These are phyloP conservation scores for Cassiopea andromeda DNA, from an alignment of 30 jellyfish, hydroid and myxozoan genomes.

Conservation along the genomic window DNA sequence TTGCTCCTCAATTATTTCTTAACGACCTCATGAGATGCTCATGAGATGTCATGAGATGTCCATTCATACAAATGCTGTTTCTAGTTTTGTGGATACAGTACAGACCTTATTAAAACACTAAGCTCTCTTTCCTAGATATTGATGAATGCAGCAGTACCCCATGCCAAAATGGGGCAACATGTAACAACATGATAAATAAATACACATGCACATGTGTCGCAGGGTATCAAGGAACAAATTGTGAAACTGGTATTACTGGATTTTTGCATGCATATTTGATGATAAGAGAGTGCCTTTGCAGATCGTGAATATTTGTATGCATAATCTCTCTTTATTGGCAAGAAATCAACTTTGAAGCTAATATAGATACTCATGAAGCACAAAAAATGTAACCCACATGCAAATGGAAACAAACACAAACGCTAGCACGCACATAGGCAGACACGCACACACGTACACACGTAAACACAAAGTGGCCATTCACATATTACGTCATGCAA, in stretches of 20 bases:
- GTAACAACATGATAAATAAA: constrained; percentile 33
- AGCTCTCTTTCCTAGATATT: neutral
- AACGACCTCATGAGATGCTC: no score
- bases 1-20: no score
- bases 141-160: constrained; percentile 48
- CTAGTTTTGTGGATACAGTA: no score
- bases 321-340: no score
- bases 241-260: constrained; percentile 7
- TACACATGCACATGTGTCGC: constrained; percentile 35
- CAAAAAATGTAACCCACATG: neutral
- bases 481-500: neutral
- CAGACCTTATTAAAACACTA: no score
- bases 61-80: no score
- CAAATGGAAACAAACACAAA: neutral
- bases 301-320: no score
- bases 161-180: constrained; percentile 38
- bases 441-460: neutral
- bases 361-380: no score
- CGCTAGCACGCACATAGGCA: neutral
- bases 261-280: neutral
- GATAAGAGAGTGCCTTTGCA: no score
- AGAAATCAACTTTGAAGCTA: no score
- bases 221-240: constrained; percentile 28
- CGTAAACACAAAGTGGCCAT: neutral
- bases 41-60: no score